Conservation (phyloP, 1,140 invertebrate species). For the Philaenus spumarius region DNA sequence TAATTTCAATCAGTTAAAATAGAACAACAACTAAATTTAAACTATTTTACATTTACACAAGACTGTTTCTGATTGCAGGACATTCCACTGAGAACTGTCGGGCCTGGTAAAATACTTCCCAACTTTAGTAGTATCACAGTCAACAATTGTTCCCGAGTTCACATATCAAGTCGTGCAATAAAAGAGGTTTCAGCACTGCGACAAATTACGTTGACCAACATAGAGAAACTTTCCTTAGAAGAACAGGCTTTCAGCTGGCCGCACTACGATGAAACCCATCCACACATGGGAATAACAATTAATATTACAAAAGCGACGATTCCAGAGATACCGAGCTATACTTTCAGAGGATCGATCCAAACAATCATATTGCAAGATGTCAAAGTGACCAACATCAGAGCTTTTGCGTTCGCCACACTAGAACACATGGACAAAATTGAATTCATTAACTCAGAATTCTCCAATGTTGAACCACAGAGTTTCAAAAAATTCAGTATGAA, state of each 20-base stretch:
- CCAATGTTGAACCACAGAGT: conserved; percentile 57
- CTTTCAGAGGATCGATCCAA: conserved; percentile 61
- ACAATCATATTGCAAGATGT: conserved; percentile 55
- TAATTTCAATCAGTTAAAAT: too few species aligned
- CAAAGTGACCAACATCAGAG: conserved; percentile 50
- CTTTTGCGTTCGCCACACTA: conserved; percentile 66
- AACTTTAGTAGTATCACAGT: conserved; percentile 16
- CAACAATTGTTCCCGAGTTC: conserved; percentile 22
- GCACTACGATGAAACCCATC: conserved; percentile 35
- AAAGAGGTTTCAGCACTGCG: conserved; percentile 37
- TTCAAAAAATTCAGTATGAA: conserved; percentile 70
- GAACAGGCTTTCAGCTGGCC: conserved; percentile 32
- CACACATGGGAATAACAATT: conserved; percentile 34
- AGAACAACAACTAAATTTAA: too few species aligned
- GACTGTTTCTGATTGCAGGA: too few species aligned
- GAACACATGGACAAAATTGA: conserved; percentile 46
- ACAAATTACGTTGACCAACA: conserved; percentile 43
- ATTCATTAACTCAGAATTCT: conserved; percentile 47
- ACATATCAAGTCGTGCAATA: conserved; percentile 12
- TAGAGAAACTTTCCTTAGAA: conserved; percentile 43
- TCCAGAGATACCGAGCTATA: conserved; percentile 53
- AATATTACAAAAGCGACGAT: conserved; percentile 42
- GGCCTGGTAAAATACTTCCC: too few species aligned
- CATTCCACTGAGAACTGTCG: too few species aligned
- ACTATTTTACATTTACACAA: too few species aligned